Evolutionary conservation across 2,113 vertebrate species (phyloP), one percentile per base, ranked within the genome.

Genomic region (Carettochelys insculpta): DNA sequence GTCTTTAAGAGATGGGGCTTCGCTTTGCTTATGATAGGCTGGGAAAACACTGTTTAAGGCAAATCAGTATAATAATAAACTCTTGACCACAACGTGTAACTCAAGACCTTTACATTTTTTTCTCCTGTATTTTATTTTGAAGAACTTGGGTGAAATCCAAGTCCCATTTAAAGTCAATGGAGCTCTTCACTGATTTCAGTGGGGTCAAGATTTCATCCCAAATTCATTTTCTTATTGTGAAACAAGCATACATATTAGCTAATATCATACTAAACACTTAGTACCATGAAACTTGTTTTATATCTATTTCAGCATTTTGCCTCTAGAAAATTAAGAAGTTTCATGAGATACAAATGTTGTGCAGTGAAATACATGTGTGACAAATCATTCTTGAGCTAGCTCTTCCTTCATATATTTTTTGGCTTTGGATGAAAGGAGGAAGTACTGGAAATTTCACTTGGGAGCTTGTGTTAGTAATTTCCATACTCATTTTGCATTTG

Each of bases 11-110:
- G 98, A 93, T 99, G 97, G 27, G 98, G 96, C 92, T 98, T 98
- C 89, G 98, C 99, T 97, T 99, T 99, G 96, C 98, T 98, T 97
- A 99, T 99, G 96, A 99, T 99, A 83, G 99, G 99, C 98, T 99
- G 99, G 85, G 99, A 99, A 97, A 99, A 99, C 58, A 99, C 99
- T 99, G 96, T 95, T 95, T 92, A 96, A 96, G 96, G 95, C 94
- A 97, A 16, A 95, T 89, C 87, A 96, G 87, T 95, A 96, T 95
- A 95, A 88, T 94, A 92, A 95, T 78, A 93, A 48, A 94, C 85
- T 91, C 51, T 65, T 85, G 53, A 86, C 90, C 86, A 95, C 51
- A 91, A 92, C 87, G 90, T 75, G 91, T 34, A 87, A 93, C 85
- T 54, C 92, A 92, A 92, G 93, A 22, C 6, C 85, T 91, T n/a